Conservation (phyloP, 2,888 invertebrate genomes). For the Euplagia quadripunctaria region DNA sequence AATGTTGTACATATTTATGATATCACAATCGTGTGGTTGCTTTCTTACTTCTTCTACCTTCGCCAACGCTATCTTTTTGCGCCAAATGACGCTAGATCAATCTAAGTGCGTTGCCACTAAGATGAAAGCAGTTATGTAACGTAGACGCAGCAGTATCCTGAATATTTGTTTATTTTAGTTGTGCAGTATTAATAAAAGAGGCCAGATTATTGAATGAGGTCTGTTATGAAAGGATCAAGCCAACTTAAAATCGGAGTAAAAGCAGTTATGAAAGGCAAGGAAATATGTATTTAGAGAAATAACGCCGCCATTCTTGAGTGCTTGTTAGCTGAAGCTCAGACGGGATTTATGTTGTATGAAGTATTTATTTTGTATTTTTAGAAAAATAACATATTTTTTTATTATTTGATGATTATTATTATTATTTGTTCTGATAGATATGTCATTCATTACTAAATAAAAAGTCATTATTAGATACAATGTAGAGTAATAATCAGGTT, state of each 20-base stretch:
- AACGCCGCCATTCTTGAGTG: conserved; percentile 7
- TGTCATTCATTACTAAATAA: background rate
- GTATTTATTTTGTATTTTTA: background rate
- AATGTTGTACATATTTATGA: too few species aligned
- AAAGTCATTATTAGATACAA: background rate
- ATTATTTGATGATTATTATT: background rate
- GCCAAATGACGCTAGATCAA: too few species aligned
- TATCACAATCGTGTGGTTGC: too few species aligned
- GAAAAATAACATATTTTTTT: background rate
- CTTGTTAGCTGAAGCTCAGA: conserved; percentile 6
- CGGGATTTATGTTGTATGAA: background rate
- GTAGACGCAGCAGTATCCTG: too few species aligned
- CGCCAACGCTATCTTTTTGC: too few species aligned
- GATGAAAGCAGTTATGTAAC: too few species aligned
- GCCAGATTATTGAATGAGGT: background rate
- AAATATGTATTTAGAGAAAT: conserved; percentile 8
- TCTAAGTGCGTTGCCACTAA: too few species aligned
- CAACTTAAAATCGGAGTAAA: background rate
- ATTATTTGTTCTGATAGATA: background rate
- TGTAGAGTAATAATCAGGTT: background rate
- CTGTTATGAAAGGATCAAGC: conserved; percentile 3
- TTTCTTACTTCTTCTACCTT: too few species aligned
- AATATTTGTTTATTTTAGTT: too few species aligned
- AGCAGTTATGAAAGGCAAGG: background rate
- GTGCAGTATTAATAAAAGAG: background rate